Evolutionary conservation across 2,888 invertebrate genomes (phyloP), one percentile per base, ranked within the genome.

Genomic region (Heliconius hortense): DNA sequence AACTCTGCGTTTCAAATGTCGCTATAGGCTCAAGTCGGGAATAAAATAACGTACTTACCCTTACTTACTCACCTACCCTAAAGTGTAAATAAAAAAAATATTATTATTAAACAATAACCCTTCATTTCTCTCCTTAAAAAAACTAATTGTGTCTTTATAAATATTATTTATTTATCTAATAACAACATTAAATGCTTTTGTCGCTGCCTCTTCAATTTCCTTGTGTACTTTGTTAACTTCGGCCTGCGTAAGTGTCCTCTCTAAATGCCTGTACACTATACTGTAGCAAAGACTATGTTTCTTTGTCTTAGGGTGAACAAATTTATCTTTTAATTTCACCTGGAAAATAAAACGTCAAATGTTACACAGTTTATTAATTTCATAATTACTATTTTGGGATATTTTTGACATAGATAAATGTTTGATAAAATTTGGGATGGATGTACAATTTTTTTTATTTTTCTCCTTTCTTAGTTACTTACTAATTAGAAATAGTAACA

Each of bases 241-340:
- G 0, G 94, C 94, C 86, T 98, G 97, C 0, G 96, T 97, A 60
- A 99, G 93, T 0, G 98, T 98, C 79, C 96, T 95, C 84, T 98
- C 98, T 96, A 98, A 96, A 86, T 99, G 98, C 72, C 99, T 95
- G 86, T 99, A 99, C 0, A 97, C 95, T 81, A 99, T 98, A 81
- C 97, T 95, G 88, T 98, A 99, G 87, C 98, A 98, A 76, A 98
- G 96, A 81, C 99, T 99, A 43, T 93, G 95, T 84, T 95, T 96
- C 66, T 96, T 96, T 7, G 95, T 96, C 91, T 98, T 98, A 0
- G 98, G 97, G 92, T 99, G 97, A 70, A 94, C 91, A 88, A 98
- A 99, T 83, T 96, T 95, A 89, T 99, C 99, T 72, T 97, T 95
- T 13, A 98, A 90, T 78, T 94, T 93, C 10, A 98, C 97, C 96